These are phyloP conservation scores for Oryzias celebensis DNA, from an alignment of 2,113 vertebrate genomes.

Conservation along the genomic window DNA sequence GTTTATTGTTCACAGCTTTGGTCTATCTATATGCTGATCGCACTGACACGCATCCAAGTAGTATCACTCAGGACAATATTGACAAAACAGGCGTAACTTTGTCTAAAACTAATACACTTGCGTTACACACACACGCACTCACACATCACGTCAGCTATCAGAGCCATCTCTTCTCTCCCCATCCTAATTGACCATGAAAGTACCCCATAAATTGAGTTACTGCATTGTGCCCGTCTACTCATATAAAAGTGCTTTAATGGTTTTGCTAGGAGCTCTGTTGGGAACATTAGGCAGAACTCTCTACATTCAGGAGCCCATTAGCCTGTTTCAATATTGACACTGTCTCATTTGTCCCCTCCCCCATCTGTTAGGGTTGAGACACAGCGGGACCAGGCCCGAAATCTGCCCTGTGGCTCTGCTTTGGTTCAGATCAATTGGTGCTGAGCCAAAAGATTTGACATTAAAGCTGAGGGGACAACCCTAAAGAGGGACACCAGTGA, in stretches of 20 bases:
- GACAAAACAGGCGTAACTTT: conserved; percentile 48
- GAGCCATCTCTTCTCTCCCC: conserved; percentile 52
- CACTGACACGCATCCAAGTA: conserved; percentile 14
- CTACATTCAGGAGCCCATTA: conserved; percentile 71
- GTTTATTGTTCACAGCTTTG: conserved; percentile 19
- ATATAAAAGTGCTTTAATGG: conserved; percentile 73
- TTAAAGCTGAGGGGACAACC: conserved; percentile 14
- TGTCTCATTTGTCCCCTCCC: conserved; percentile 61
- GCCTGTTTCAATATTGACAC: conserved; percentile 70
- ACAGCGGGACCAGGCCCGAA: conserved; percentile 50
- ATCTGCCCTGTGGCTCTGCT: conserved; percentile 34
- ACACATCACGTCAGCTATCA: conserved; percentile 35
- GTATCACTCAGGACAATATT: conserved; percentile 27
- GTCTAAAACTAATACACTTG: conserved; percentile 48
- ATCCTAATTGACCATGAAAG: conserved; percentile 73
- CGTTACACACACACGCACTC: conserved; percentile 20
- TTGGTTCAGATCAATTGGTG: conserved; percentile 23
- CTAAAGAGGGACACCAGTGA: background rate
- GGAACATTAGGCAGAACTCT: conserved; percentile 71
- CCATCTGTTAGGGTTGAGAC: conserved; percentile 47
- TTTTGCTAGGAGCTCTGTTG: conserved; percentile 70
- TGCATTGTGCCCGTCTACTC: conserved; percentile 69
- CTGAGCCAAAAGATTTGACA: conserved; percentile 12
- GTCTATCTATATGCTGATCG: conserved; percentile 19
- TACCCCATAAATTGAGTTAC: conserved; percentile 70